Conservation (phyloP, 2,797 vertebrate species). For the Neosilurus hyrtlii region DNA sequence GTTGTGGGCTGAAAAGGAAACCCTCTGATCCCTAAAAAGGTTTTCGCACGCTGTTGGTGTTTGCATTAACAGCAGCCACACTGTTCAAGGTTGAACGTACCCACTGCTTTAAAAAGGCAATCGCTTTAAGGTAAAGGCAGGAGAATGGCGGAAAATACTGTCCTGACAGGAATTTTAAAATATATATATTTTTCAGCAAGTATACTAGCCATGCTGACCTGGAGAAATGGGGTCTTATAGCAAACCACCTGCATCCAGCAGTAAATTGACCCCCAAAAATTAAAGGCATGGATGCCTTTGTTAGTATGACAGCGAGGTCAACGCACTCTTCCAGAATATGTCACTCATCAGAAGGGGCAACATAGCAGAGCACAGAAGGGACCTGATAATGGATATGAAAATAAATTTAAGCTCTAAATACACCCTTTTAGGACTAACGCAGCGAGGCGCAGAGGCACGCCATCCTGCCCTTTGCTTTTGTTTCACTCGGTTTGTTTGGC, state of each 20-base stretch:
- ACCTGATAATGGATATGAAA: conserved; percentile 46
- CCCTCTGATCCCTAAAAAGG: background rate
- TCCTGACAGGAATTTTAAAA: background rate
- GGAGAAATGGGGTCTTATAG: conserved; percentile 23
- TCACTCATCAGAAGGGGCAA: conserved; percentile 26
- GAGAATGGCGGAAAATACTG: conserved; percentile 7
- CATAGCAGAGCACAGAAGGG: conserved; percentile 2
- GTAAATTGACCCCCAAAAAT: conserved; percentile 44
- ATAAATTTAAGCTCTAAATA: conserved; percentile 39
- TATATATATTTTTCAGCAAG: conserved; percentile 8
- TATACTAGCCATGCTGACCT: conserved; percentile 34
- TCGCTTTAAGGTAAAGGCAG: background rate
- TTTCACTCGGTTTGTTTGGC: conserved; percentile 47
- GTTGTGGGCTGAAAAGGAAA: conserved; percentile 1
- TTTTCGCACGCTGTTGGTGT: conserved; percentile 8
- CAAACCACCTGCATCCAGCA: conserved; percentile 39
- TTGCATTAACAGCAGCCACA: conserved; percentile 17
- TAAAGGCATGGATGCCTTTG: conserved; percentile 43
- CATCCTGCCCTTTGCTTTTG: conserved; percentile 43
- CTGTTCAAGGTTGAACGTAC: conserved; percentile 21
- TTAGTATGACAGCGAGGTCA: conserved; percentile 45
- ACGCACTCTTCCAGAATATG: conserved; percentile 45
- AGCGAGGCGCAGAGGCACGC: background rate
- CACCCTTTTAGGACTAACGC: conserved; percentile 41
- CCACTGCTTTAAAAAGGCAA: background rate